Evolutionary conservation across 2,888 invertebrate genomes (phyloP), one percentile per base, ranked within the genome.

Genomic region (Lycophotia porphyrea): DNA sequence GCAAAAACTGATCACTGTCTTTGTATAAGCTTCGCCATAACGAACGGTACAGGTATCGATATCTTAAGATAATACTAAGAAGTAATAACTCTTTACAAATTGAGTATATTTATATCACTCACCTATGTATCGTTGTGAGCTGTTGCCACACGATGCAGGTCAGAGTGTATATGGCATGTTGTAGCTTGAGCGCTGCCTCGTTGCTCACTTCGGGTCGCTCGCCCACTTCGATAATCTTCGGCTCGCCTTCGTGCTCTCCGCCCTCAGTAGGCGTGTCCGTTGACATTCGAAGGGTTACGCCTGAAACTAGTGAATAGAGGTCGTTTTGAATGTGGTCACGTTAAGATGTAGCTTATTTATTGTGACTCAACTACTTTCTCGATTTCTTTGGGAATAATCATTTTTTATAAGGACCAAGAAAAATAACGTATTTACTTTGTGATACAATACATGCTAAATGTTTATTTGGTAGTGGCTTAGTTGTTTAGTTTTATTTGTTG

Each of bases 121-220:
- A 97, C 97, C 97, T 98, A 91, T 98, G 98, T 90, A 99, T 98
- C 18, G 98, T 98, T 7, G 99, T 99, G 96, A 98, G 98, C 90
- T 99, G 98, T 92, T 98, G 98, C 90, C 98, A 98, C 87, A 99
- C 98, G 87, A 99, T 98, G 91, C 98, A 98, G 39, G 98, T 97
- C 81, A 99, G 96, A 36, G 98, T 98, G 93, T 99, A 98, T 66
- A 99, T 97, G 88, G 99, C 98, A 93, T 98, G 98, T 64, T 98
- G 98, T 72, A 99, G 96, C 90, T 98, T 98, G 71, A 98, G 96
- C 63, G 98, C 98, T 9, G 98, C 98, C 90, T 98, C 97, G 3
- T 91, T 92, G 13, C 91, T 92, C 9, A 92, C 68, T 21, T 91
- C 89, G 55, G 81, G 42, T 18, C 87, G 74, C 44, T 77, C 87